Conservation (phyloP, 2,113 vertebrate genomes). For the Corythaixoides concolor region DNA sequence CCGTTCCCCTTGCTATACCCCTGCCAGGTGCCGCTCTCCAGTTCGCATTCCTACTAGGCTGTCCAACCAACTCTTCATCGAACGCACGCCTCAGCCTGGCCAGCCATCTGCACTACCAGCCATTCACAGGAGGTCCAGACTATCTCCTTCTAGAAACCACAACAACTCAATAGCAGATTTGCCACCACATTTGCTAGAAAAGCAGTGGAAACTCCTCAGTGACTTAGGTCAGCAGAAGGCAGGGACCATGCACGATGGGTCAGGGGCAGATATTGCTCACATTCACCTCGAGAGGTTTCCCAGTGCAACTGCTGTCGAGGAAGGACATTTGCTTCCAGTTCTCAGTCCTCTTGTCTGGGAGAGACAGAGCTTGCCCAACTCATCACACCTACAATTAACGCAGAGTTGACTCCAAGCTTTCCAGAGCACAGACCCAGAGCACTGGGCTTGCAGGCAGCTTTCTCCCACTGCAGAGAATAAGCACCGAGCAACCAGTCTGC, state of each 20-base stretch:
- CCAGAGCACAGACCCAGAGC: neutral
- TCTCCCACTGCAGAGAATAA: neutral
- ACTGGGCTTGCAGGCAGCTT: neutral
- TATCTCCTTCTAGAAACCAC: neutral
- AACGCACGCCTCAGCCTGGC: fast-evolving
- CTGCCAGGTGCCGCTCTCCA: neutral
- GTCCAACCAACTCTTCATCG: neutral
- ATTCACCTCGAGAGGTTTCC: neutral
- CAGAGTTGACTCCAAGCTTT: neutral
- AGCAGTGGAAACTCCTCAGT: neutral
- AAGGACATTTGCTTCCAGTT: neutral
- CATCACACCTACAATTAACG: neutral
- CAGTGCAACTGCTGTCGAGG: neutral
- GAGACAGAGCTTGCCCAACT: neutral
- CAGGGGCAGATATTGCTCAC: neutral
- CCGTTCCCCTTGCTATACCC: neutral
- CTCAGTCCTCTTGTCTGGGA: neutral
- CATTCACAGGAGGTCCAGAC: neutral
- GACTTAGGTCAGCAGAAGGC: neutral
- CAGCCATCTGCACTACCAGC: neutral
- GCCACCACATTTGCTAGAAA: neutral
- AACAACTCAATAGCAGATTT: neutral
- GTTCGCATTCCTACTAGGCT: neutral
- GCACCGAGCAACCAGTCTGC: neutral
- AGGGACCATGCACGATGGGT: fast-evolving